phyloP scores from a whole-genome alignment of 2,888 invertebrate species.

The Phaedon cochleariae region DNA sequence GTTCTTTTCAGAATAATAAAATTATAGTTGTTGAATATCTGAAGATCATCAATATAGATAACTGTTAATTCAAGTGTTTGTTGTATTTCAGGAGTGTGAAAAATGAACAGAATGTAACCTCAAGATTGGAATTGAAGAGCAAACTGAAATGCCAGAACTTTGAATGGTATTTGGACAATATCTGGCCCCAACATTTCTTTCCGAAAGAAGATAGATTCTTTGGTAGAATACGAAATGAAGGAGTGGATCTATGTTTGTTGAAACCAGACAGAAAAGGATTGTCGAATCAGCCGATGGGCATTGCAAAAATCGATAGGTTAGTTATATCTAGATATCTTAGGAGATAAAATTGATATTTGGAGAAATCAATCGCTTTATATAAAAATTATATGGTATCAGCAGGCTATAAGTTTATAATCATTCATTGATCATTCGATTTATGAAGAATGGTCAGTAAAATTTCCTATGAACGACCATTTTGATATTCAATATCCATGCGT shows the following conservation, averaged over 20 bases:
- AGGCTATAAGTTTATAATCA: too few species aligned
- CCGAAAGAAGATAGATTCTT: constrained; percentile 88
- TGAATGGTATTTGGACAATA: constrained; percentile 91
- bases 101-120: constrained; percentile 69
- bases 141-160: constrained; percentile 85
- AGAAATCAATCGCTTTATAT: too few species aligned
- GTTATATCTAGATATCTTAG: too few species aligned
- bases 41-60: background rate
- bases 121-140: constrained; percentile 69
- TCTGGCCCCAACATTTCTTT: constrained; percentile 97
- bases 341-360: too few species aligned
- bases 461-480: too few species aligned
- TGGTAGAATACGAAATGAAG: constrained; percentile 77
- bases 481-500: too few species aligned
- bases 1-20: too few species aligned
- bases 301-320: constrained; percentile 68
- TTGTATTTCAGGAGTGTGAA: constrained; percentile 55
- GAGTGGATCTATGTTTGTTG: constrained; percentile 67
- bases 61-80: too few species aligned
- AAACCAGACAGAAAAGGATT: constrained; percentile 69
- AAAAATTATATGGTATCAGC: too few species aligned
- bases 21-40: too few species aligned
- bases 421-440: too few species aligned
- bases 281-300: constrained; percentile 75
- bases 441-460: too few species aligned